A percentile compares a stretch with the other conserved stretches of the same genome.
These are phyloP conservation scores for Coreoperca whiteheadi DNA, from an alignment of 2,113 vertebrate genomes.

Conservation along the genomic window DNA sequence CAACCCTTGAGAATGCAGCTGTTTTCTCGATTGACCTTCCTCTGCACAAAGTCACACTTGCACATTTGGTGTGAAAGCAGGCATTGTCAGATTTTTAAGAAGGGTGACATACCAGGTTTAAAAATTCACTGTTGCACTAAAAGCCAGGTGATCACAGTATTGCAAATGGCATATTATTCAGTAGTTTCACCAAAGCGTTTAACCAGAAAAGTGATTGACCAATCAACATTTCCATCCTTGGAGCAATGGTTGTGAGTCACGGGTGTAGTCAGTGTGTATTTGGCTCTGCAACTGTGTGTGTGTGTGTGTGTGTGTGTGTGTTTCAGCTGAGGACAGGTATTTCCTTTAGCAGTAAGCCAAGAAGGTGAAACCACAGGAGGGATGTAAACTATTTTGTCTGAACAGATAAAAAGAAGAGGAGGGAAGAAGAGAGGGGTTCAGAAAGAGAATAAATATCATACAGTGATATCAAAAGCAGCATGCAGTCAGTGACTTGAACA, in stretches of 20 bases:
- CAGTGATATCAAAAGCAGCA: neutral
- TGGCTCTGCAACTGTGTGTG: neutral
- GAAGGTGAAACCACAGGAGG: conserved; percentile 1
- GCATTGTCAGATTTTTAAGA: neutral
- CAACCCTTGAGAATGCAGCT: neutral
- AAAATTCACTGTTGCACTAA: neutral
- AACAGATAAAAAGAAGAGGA: neutral
- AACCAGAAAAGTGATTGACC: neutral
- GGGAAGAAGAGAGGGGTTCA: neutral
- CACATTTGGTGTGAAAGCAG: neutral
- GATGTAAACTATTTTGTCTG: neutral
- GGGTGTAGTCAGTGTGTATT: neutral
- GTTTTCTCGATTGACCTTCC: neutral
- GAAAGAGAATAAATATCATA: neutral
- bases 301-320: neutral
- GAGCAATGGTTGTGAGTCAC: neutral
- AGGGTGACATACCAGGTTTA: neutral
- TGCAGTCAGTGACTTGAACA: neutral
- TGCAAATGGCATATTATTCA: neutral
- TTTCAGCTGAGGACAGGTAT: conserved; percentile 27
- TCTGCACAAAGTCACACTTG: neutral
- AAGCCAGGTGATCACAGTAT: neutral
- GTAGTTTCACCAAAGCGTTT: neutral
- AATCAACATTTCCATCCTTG: neutral
- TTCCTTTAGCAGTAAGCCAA: conserved; percentile 14